Conservation (phyloP, 2,113 vertebrate genomes). For the Cinclus mexicanus region DNA sequence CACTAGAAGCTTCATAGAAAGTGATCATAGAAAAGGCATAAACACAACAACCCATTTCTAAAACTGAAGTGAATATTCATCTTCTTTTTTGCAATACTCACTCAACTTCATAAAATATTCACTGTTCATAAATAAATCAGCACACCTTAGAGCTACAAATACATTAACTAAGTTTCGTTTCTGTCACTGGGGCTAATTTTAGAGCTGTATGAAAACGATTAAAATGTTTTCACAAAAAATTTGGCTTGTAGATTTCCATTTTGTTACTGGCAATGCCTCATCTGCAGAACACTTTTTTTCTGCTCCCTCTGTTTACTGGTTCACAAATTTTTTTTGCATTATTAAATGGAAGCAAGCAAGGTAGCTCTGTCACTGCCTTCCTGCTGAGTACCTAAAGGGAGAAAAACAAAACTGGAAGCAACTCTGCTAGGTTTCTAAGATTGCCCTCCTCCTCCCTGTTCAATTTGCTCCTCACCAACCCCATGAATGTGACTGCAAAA, state of each 20-base stretch:
- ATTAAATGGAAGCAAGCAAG: not conserved
- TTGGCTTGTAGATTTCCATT: slow-evolving; percentile 37
- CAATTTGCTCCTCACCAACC: not conserved
- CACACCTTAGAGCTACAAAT: slow-evolving; percentile 44
- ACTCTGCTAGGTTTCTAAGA: not conserved
- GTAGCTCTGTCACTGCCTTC: not conserved
- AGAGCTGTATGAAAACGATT: slow-evolving; percentile 34
- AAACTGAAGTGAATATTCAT: slow-evolving; percentile 51
- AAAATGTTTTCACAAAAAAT: slow-evolving; percentile 59
- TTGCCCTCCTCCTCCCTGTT: not conserved
- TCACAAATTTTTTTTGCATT: not conserved
- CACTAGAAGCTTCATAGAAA: slow-evolving; percentile 5
- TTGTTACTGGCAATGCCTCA: not conserved
- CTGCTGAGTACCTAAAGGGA: not conserved
- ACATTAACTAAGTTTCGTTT: slow-evolving; percentile 51
- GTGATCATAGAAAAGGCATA: not conserved
- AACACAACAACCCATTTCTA: slow-evolving; percentile 11
- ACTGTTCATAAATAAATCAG: slow-evolving; percentile 66
- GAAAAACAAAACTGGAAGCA: not conserved
- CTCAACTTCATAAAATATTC: slow-evolving; percentile 61
- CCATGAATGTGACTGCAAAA: not conserved
- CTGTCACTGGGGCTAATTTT: slow-evolving; percentile 50
- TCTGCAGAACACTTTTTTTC: not conserved
- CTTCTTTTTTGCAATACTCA: slow-evolving; percentile 20
- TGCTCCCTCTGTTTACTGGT: not conserved